A percentile compares a stretch with the other conserved stretches of the same genome.
Conservation (phyloP, 2,888 invertebrate genomes). For the Urechis unicinctus region DNA sequence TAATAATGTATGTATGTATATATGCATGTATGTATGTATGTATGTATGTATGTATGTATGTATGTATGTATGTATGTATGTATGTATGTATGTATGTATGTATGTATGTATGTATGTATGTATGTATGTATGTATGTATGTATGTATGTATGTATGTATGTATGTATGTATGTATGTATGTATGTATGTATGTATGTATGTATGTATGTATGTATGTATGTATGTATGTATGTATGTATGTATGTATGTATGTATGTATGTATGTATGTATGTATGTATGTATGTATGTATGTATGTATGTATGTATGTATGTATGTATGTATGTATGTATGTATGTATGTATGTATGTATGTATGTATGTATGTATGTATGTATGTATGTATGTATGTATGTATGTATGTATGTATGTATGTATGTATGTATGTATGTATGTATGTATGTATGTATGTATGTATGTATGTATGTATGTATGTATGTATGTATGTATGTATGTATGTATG, state of each 20-base stretch:
- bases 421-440: conserved; percentile 2
- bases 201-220: no score
- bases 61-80: no score
- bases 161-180: no score
- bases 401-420: no score
- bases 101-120: no score
- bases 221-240: conserved; percentile 8
- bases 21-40: no score
- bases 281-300: conserved; percentile 9
- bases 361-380: neutral
- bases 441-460: conserved; percentile 2
- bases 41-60: no score
- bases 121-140: no score
- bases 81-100: no score
- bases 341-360: conserved; percentile 4
- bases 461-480: conserved; percentile 3
- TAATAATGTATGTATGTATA: no score
- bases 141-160: no score
- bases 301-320: conserved; percentile 1
- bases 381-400: conserved; percentile 1
- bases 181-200: no score
- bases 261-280: conserved; percentile 10
- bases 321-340: conserved; percentile 4
- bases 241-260: conserved; percentile 10
- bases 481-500: conserved; percentile 7